Base-by-base conservation (phyloP, 2,888 invertebrate species). In the Caenorhabditis imperialis region DNA sequence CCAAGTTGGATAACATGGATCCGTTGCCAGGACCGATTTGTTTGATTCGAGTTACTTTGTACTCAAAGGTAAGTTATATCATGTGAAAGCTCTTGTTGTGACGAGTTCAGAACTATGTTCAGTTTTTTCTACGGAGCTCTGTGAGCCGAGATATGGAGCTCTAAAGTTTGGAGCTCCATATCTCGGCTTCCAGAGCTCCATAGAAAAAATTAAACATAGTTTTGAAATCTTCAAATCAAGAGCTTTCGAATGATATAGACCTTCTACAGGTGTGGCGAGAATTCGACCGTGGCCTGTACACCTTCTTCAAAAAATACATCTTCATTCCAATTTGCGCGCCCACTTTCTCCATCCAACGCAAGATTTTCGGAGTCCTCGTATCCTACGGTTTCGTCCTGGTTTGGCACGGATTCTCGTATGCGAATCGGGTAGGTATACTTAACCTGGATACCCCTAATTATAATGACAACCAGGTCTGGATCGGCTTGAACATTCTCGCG, bases 271-370 rank as follows among this genome's bases (percentile, higher is more conserved):
- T 90, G 81, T 90, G 90, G 90, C 88, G 90, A 27, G 87, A 84
- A 57, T 90, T 90, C 86, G 90, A 90, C 81, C 85, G 88, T 48
- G 90, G 90, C 1, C 83, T 90, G 37, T 89, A 90, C 78, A 84
- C 84, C 45, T 90, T 90, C 82, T 88, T 90, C 77, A 90, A 89
- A 81, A 76, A 62, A 83, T 89, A 90, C 84, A 89, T 90, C 27
- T 90, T 89, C 81, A 81, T 90, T 18, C 89, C 90, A 6, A 82
- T 89, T 45, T 90, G 90, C 30, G 88, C 88, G 0, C 89, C 90
- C 3, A 84, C 83, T 16, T 84, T 86, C 42, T 89, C 89, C 0
- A 45, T 88, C 14, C 71, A 79, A 20, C 62, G 88, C n/a, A 88
- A 89, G 74, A 71, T 90, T 3, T 40, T 87, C n/a, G 89, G 89